Conservation (phyloP, 2,113 vertebrate genomes). For the Aleadryas rufinucha region DNA sequence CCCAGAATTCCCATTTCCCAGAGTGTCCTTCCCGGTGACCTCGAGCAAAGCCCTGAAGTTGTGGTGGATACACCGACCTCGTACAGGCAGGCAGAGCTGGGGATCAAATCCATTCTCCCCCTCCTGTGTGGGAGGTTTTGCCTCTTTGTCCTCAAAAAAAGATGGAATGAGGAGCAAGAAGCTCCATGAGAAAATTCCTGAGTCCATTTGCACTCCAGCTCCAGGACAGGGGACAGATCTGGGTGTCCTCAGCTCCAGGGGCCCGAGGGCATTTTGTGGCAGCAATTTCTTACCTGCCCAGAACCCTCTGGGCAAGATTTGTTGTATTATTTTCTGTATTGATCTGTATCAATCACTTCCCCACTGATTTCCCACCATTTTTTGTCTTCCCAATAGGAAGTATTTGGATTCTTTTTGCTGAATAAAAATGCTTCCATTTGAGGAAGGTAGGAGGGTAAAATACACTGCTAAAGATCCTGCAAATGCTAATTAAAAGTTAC, state of each 20-base stretch:
- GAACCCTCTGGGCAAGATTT: not conserved
- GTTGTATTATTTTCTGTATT: not conserved
- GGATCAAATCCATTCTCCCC: not conserved
- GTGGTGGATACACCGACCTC: too few relatives aligned
- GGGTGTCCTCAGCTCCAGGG: not conserved
- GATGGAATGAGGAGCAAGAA: not conserved
- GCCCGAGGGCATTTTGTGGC: not conserved
- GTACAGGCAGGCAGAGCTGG: not conserved
- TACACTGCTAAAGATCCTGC: not conserved
- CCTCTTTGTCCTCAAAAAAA: not conserved
- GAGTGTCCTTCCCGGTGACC: not conserved
- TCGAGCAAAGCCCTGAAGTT: fast-evolving
- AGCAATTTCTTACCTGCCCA: not conserved
- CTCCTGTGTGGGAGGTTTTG: not conserved
- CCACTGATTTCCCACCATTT: not conserved
- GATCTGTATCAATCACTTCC: not conserved
- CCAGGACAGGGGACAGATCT: not conserved
- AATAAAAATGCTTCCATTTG: not conserved
- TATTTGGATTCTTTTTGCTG: not conserved
- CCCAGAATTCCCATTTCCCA: not conserved
- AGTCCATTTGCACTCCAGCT: not conserved
- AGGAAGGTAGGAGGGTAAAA: not conserved
- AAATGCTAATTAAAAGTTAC: not conserved
- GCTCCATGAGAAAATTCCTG: not conserved
- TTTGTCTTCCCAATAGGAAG: not conserved